phyloP scores from a whole-genome alignment of 2,888 invertebrate species.

The Zaprionus obscuricornis region DNA sequence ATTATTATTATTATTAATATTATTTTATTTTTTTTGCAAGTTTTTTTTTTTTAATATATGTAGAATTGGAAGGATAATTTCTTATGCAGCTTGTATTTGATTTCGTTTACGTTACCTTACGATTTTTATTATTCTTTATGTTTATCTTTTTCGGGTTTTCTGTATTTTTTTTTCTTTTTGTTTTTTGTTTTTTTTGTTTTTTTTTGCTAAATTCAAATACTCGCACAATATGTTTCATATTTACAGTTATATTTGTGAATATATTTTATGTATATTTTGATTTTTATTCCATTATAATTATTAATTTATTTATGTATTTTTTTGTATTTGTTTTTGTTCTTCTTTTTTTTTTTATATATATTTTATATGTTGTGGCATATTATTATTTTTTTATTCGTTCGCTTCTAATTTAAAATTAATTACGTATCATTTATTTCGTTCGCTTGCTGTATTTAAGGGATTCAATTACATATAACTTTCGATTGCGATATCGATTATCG shows the following conservation, averaged over 20 bases:
- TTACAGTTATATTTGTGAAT: conserved; percentile 41
- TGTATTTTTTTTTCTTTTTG: too few species aligned
- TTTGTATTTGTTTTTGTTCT: conserved; percentile 13
- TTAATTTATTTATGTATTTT: conserved; percentile 16
- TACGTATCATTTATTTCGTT: conserved; percentile 46
- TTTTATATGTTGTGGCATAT: conserved; percentile 8
- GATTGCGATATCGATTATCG: conserved; percentile 14
- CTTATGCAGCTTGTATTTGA: conserved; percentile 51
- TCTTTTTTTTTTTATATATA: conserved; percentile 23
- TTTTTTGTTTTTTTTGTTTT: too few species aligned
- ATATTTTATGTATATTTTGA: background rate
- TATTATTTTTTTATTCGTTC: conserved; percentile 17
- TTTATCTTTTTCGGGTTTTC: too few species aligned
- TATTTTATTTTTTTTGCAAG: background rate
- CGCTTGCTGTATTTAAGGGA: conserved; percentile 12
- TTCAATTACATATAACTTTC: conserved; percentile 18
- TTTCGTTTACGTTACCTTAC: conserved; percentile 29
- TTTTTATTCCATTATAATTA: background rate
- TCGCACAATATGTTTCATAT: conserved; percentile 35
- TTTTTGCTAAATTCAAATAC: conserved; percentile 27
- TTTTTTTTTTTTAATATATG: conserved; percentile 29
- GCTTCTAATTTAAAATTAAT: conserved; percentile 61
- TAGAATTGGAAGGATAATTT: conserved; percentile 68
- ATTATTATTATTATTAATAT: conserved; percentile 1
- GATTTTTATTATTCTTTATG: too few species aligned